Base-by-base conservation (phyloP, 92 coral and sea anemone genomes). In the Parazoanthus darwini region DNA sequence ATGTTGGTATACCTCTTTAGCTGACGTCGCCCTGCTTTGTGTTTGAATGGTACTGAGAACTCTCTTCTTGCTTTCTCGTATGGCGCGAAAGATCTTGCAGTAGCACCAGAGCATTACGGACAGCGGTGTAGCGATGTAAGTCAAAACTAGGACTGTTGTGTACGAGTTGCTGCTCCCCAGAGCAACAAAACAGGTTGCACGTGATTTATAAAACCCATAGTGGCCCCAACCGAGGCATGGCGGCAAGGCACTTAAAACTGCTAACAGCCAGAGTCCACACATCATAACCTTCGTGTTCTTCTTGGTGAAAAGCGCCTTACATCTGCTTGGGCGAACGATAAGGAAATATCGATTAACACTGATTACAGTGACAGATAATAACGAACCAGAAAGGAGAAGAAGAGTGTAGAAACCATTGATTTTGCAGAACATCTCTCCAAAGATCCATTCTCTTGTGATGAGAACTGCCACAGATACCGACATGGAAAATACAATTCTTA, bases 181-280 rank as follows among this genome's bases (percentile, higher is more conserved):
- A 6, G 94, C 96, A n/a, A 94, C 91, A 63, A 94, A 94, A 74
- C 96, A 94, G 0, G 96, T 94, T 56, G 96, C 96, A 74, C 96
- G 92, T 3, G 92, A 71, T 2, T 89, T 72, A 78, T 81, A 85
- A 71, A 94, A 94, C 1, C 94, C 96, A 74, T 94, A 94, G 51
- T 85, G 88, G 16, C 96, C 94, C 90, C 94, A 80, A 8, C 96
- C 96, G 18, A 94, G 38, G 67, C 76, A 58, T 1, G 96, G 96
- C 37, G 96, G 96, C 72, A 94, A 51, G 4, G 92, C 90, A 9
- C 85, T 88, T 6, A 80, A 36, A 5, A 88, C 35, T 1, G 93
- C 92, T 2, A 92, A 37, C 23, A 85, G 38, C 96, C 96, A 94
- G 36, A 92, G 54, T 5, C 78, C 39, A 29, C 68, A 23, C 4